These are phyloP conservation scores for Limonius californicus DNA, from an alignment of 1,140 invertebrate genomes.

Conservation along the genomic window DNA sequence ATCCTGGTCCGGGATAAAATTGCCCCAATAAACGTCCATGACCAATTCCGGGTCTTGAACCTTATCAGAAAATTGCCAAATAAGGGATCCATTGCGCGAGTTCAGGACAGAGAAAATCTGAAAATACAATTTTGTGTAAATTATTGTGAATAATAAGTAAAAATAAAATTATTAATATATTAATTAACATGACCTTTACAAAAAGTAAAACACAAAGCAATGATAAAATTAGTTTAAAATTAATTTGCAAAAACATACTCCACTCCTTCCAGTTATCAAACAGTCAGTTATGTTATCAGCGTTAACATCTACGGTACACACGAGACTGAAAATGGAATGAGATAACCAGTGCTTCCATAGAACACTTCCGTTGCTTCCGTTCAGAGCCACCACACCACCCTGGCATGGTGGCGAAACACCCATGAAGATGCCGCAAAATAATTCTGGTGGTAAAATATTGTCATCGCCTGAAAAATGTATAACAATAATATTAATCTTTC, in stretches of 20 bases:
- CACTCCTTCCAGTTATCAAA: slow-evolving; percentile 66
- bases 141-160: too few relatives aligned
- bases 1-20: slow-evolving; percentile 69
- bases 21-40: slow-evolving; percentile 63
- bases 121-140: too few relatives aligned
- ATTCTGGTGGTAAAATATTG: slow-evolving; percentile 34
- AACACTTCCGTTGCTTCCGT: slow-evolving; percentile 66
- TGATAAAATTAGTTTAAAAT: too few relatives aligned
- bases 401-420: slow-evolving; percentile 61
- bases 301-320: slow-evolving; percentile 72
- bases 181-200: too few relatives aligned
- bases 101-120: slow-evolving; percentile 66
- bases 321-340: slow-evolving; percentile 71
- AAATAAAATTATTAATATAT: too few relatives aligned
- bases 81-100: slow-evolving; percentile 60
- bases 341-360: slow-evolving; percentile 73
- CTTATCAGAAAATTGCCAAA: slow-evolving; percentile 62
- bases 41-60: slow-evolving; percentile 41
- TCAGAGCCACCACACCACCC: slow-evolving; percentile 72
- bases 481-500: too few relatives aligned
- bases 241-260: slow-evolving; percentile 62
- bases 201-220: too few relatives aligned
- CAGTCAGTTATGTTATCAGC: slow-evolving; percentile 70
- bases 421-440: slow-evolving; percentile 65
- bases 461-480: slow-evolving; percentile 43